Base-by-base conservation (phyloP, 2,113 vertebrate species). In the Antechinus flavipes region DNA sequence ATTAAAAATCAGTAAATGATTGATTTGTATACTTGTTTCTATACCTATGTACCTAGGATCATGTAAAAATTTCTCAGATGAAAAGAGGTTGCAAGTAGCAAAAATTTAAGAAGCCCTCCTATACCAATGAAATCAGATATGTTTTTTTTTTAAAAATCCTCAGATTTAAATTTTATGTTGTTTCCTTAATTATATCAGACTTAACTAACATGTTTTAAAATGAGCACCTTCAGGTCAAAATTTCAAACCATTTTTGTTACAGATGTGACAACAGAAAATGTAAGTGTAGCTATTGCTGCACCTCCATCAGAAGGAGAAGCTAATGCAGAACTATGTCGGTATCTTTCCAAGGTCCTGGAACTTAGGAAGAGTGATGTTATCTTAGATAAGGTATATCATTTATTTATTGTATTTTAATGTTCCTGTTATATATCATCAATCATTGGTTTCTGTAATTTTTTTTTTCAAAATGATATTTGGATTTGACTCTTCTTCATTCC, bases 221-320 rank as follows among this genome's bases (percentile, higher is more conserved):
- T 90, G 3, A 92, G 0, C 76, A 49, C 52, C 76, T 50, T 47
- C 42, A 90, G 23, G 35, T 1, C 95, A 26, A 96, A 93, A 54
- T 23, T 23, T 30, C 89, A 46, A 5, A 26, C 47, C 90, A 16
- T 96, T 0, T 94, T 94, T 93, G 6, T 98, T 98, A 0, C 26
- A 99, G 99, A 99, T 54, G 97, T 99, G 96, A 99, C 99, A 0
- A 14, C 98, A 0, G 99, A 99, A 91, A 99, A 99, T 0, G 99
- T 99, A 19, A 98, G 98, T 8, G 98, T 99, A 7, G 98, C 99
- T 49, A 98, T 99, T 10, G 99, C 99, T 46, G 99, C 99, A 0
- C 99, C 99, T 11, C 99, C 99, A 0, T 98, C 99, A 0, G 99
- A 99, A 91, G 99, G 99, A 54, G 99, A 99, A 97, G 99, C 99